These are phyloP conservation scores for Sinocyclocheilus anophthalmus DNA, from an alignment of 2,113 vertebrate species.

Conservation along the genomic window DNA sequence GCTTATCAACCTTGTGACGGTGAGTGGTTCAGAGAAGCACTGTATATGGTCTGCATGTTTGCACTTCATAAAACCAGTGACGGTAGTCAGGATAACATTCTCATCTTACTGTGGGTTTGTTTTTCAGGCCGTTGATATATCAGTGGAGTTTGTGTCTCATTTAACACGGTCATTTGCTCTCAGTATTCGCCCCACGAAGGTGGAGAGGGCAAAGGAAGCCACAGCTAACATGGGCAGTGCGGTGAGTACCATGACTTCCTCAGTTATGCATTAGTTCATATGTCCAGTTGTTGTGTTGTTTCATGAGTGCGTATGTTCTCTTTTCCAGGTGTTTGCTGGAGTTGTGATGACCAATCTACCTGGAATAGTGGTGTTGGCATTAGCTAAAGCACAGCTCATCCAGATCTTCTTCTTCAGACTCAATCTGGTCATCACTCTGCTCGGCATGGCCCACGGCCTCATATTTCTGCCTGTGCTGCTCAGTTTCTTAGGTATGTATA, in stretches of 20 bases:
- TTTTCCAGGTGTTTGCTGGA: slow-evolving; percentile 86
- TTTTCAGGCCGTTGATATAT: slow-evolving; percentile 90
- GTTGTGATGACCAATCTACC: slow-evolving; percentile 96
- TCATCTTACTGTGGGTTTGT: background rate
- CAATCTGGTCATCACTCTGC: slow-evolving; percentile 87
- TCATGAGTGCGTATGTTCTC: background rate
- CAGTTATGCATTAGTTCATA: background rate
- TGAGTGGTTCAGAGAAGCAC: slow-evolving; percentile 60
- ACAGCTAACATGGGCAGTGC: slow-evolving; percentile 90
- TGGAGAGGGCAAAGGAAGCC: slow-evolving; percentile 85
- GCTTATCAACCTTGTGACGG: slow-evolving; percentile 94
- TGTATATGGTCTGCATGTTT: background rate
- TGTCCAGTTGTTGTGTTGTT: background rate
- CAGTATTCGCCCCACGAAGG: slow-evolving; percentile 72
- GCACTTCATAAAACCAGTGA: background rate
- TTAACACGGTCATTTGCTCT: slow-evolving; percentile 88
- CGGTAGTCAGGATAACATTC: background rate
- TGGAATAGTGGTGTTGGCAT: slow-evolving; percentile 86
- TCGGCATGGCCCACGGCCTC: slow-evolving; percentile 85
- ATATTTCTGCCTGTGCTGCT: slow-evolving; percentile 90
- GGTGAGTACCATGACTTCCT: slow-evolving; percentile 72
- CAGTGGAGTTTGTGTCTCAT: slow-evolving; percentile 97
- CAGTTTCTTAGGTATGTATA: slow-evolving; percentile 88
- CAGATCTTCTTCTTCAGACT: slow-evolving; percentile 98
- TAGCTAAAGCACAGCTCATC: slow-evolving; percentile 90